phyloP scores from a whole-genome alignment of 2,113 vertebrate species.

The Boleophthalmus pectinirostris region DNA sequence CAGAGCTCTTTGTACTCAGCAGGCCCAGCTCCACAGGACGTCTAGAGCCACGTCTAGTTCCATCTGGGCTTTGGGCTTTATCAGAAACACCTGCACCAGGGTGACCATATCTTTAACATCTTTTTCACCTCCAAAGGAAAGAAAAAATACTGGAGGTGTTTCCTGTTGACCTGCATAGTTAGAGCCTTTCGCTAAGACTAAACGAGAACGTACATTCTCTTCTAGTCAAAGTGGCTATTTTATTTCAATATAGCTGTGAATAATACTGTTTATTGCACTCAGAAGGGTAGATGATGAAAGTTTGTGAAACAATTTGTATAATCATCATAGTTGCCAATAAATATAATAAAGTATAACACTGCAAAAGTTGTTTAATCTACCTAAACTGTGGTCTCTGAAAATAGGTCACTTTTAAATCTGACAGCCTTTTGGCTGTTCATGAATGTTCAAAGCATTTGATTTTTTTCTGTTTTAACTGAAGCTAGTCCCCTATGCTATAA shows the following conservation, averaged over 20 bases:
- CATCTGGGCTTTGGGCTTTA: conserved; percentile 63
- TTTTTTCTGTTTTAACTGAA: too few species aligned
- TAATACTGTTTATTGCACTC: too few species aligned
- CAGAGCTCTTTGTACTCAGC: conserved; percentile 70
- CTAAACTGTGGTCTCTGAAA: too few species aligned
- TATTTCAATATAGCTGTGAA: background rate
- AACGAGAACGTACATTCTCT: conserved; percentile 18
- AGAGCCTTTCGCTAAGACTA: conserved; percentile 23
- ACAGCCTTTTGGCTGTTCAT: too few species aligned
- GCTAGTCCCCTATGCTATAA: too few species aligned
- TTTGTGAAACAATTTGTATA: too few species aligned
- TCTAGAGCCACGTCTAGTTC: conserved; percentile 46
- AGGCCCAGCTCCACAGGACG: conserved; percentile 57
- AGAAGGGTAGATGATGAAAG: too few species aligned
- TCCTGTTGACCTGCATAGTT: conserved; percentile 52
- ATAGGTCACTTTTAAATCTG: too few species aligned
- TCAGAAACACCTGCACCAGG: conserved; percentile 74
- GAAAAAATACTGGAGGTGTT: conserved; percentile 45
- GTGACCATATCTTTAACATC: conserved; percentile 62
- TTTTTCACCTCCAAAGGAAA: conserved; percentile 53
- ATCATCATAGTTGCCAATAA: too few species aligned
- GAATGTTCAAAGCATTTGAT: too few species aligned
- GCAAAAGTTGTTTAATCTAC: too few species aligned
- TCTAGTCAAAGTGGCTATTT: background rate
- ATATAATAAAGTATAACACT: too few species aligned